Evolutionary conservation across 1,140 invertebrate genomes (phyloP), one percentile per base, ranked within the genome.

Genomic region (Saccostrea glomerata): DNA sequence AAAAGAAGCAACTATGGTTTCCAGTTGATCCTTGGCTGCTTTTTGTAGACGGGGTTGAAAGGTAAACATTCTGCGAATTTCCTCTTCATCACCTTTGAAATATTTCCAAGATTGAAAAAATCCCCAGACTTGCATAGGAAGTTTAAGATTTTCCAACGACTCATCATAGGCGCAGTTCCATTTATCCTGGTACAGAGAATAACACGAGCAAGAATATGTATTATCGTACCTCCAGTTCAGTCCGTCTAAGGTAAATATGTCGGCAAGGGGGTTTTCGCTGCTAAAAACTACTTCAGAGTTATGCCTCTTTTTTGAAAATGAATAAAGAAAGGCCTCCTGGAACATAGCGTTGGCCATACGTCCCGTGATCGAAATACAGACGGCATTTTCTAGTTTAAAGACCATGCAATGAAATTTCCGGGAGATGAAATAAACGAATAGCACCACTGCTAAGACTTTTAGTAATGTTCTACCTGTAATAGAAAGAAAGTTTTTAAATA

Each of bases 61-160:
- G 17, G 25, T 70, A 63, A 90, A 90, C 54, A 60, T 11, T 86
- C 86, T 88, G 9, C 86, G 70, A 13, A 90, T n/a, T 40, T 90
- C 77, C 20, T 63, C 66, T 58, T 90, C 89, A 30, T 73, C 84
- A 23, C 84, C 84, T 86, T 56, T 88, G 77, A 87, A 88, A 84
- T 90, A 90, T 77, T 77, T 90, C 89, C 89, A 90, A 3, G 89
- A 90, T 63, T 90, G 89, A 60, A 90, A 88, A 60, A 84, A 90
- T 36, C 89, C 89, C 54, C 23, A 20, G 25, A 88, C 58, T n/a
- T 87, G 84, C 2, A 88, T 3, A 66, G 85, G 60, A 12, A 88
- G 56, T 15, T 56, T 47, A 4, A 88, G 66, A 13, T 73, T 77
- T 25, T 84, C 84, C 5, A 86, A 54, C 25, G 15, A n/a, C 13